Percentiles rank a stretch among this genome's conserved stretches.
Conservation (phyloP, 2,113 vertebrate species). For the Illadopsis cleaveri region DNA sequence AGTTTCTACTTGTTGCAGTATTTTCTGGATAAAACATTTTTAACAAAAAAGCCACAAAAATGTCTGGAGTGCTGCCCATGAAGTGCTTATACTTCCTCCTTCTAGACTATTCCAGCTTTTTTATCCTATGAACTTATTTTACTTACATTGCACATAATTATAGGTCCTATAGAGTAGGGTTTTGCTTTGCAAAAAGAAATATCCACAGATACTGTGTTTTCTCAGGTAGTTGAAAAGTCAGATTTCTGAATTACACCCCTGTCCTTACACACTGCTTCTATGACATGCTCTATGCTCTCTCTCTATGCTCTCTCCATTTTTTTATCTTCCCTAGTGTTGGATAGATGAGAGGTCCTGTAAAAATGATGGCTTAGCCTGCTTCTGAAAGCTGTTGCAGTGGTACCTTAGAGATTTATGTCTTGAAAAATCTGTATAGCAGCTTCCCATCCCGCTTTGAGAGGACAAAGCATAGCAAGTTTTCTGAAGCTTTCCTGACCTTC, state of each 20-base stretch:
- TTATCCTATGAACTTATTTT: background rate
- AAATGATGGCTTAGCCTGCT: background rate
- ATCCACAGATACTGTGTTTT: background rate
- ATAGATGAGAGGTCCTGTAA: background rate
- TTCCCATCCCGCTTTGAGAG: slow-evolving; percentile 27
- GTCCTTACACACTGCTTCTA: background rate
- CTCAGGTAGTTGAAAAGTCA: background rate
- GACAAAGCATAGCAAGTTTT: slow-evolving; percentile 21
- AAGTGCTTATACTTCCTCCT: background rate
- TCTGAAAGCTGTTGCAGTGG: background rate
- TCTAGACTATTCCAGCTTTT: background rate
- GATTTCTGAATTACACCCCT: background rate
- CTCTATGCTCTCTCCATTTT: background rate
- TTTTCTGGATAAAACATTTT: background rate
- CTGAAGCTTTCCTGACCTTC: slow-evolving; percentile 68
- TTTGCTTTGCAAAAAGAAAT: background rate
- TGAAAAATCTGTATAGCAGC: background rate
- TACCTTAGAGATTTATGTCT: background rate
- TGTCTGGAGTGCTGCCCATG: background rate
- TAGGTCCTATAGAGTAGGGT: background rate
- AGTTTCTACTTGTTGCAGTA: background rate
- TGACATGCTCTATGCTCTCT: background rate
- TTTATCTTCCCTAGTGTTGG: background rate
- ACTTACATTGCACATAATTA: background rate
- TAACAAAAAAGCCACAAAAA: background rate